Evolutionary conservation across 2,888 invertebrate genomes (phyloP), one percentile per base, ranked within the genome.

Genomic region (Macrosoma leucophasiata): DNA sequence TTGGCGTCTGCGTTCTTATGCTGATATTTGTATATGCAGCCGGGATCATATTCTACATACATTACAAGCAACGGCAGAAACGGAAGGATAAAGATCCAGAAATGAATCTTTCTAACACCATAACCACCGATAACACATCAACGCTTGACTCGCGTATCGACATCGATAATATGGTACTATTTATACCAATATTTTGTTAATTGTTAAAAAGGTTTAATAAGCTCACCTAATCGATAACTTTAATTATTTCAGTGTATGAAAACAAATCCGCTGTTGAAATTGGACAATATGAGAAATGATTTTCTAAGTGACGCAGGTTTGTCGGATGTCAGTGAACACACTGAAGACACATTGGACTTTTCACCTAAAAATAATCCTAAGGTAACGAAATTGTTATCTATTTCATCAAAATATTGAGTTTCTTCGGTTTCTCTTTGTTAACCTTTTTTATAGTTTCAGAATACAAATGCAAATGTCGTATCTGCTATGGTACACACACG

Each of bases 1-100:
- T 95, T 24, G 94, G 92, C 4, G 87, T 93, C 8, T 92, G 92
- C 44, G 92, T 93, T 2, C 85, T 94, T 4, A 82, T 94, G 44
- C 72, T 95, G 24, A 91, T 93, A 1, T 85, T 95, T 33, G 91
- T 94, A 40, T 95, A 95, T 62, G 91, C 94, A 3, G 91, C 93
- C 0, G 94, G 94, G 1, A 92, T 95, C 4, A 90, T 93, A 32
- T 86, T 95, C 32, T 95, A 94, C 58, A 72, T 95, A 9, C 91
- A 93, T 62, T 88, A 92, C 33, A 86, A 89, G 40, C 88, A 86
- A 53, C 88, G 89, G 43, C 91, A 89, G 55, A 86, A 88, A 31
- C 87, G 87, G 41, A 81, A 77, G 34, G 56, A 66, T 18, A 79
- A 76, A 29, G 84, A 81, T 36, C 70, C 75, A 2, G 82, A 84